Evolutionary conservation across 2,113 vertebrate species (phyloP), one percentile per base, ranked within the genome.

Genomic region (Stigmatopora argus): DNA sequence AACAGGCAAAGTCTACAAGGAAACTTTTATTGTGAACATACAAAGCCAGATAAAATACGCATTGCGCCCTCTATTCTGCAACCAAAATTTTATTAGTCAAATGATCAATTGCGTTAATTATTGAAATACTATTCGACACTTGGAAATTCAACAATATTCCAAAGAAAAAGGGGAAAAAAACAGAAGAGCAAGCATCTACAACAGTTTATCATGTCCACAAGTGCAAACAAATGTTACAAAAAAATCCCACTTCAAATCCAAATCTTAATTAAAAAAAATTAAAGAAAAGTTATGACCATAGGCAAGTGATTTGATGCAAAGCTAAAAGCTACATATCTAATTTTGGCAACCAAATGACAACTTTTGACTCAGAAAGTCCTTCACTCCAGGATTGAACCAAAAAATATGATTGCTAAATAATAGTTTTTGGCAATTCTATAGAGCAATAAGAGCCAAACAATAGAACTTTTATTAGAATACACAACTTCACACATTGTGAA

Each of bases 321-420:
- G 38, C 38, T 41, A 9, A 41, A 41, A 41, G 6, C 1, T n/a
- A 51, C 62, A 67, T 10, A 83, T 80, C 73, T 84, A 66, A 77
- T 34, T 19, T 48, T 62, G 67, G 73, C 70, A 75, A 69, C 31
- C n/a, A 61, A 57, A 67, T 53, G 11, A 1, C 21, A 10, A 19
- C 12, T 18, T 60, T 9, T 52, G 11, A 21, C 26, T 31, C 18
- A 49, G 17, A 26, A 55, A 55, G 2, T 55, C 5, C 19, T 55
- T 55, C 52, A 26, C 23, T 55, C 21, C 17, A 65, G 45, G 9
- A 62, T 19, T 57, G 31, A 5, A 62, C 52, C 62, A 15, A 73
- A 63, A 23, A 45, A 15, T n/a, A 19, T 0, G 44, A 14, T 61
- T 61, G 5, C 21, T 23, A n/a, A 58, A 35, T 21, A 58, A 35